Percentiles rank a stretch among this genome's conserved stretches.
Evolutionary conservation across 2,113 vertebrate genomes (phyloP).

Genomic region (Seriola aureovittata): DNA sequence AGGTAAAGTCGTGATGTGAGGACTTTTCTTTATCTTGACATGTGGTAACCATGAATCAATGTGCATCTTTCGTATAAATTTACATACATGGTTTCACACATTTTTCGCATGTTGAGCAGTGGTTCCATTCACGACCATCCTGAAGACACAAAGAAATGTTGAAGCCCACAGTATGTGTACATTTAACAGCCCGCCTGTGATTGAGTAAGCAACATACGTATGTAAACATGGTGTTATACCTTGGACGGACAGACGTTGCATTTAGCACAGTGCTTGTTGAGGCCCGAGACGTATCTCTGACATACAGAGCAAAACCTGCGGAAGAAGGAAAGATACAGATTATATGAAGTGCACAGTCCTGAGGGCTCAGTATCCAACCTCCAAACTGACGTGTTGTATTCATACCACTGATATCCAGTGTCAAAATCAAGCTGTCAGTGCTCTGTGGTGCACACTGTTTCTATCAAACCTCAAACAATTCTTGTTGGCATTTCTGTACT

Average conservation of each 20-base stretch:
- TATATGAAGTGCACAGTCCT: too few relatives aligned
- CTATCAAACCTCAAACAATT: background rate
- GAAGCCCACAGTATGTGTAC: background rate
- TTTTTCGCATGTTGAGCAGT: conserved; percentile 90
- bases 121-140: conserved; percentile 95
- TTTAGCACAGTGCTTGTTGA: conserved; percentile 91
- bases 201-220: background rate
- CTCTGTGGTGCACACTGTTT: too few relatives aligned
- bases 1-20: background rate
- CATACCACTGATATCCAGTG: background rate
- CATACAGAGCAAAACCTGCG: conserved; percentile 90
- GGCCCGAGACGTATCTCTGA: conserved; percentile 88
- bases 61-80: background rate
- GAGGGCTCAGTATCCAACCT: background rate
- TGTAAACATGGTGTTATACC: conserved; percentile 77
- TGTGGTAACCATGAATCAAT: background rate
- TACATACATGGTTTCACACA: conserved; percentile 96
- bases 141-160: conserved; percentile 65
- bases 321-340: too few relatives aligned
- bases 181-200: background rate
- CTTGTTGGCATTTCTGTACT: background rate
- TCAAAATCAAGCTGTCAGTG: too few relatives aligned
- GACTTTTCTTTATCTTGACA: too few relatives aligned
- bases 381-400: background rate
- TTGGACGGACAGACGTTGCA: conserved; percentile 95